Conservation (phyloP, 2,888 invertebrate genomes). For the Julus scanicus region DNA sequence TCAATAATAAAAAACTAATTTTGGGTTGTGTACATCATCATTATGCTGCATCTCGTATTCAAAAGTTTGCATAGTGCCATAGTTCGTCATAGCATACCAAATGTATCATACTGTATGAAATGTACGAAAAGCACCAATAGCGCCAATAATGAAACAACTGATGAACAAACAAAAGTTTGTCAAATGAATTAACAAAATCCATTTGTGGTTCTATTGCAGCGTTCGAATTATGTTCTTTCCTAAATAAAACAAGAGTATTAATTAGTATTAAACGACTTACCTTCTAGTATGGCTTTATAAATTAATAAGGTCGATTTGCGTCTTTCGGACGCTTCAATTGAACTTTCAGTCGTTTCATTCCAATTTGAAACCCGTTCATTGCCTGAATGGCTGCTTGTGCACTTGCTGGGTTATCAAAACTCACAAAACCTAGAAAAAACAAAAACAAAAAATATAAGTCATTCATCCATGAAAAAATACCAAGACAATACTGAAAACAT, state of each 20-base stretch:
- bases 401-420: slow-evolving; percentile 98
- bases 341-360: slow-evolving; percentile 99
- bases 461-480: not conserved
- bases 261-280: not conserved
- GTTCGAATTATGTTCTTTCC: not conserved
- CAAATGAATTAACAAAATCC: not conserved
- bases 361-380: slow-evolving; percentile 99
- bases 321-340: slow-evolving; percentile 99
- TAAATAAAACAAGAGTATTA: not conserved
- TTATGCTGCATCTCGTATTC: not conserved
- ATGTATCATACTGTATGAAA: not conserved
- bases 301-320: slow-evolving; percentile 93
- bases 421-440: slow-evolving; percentile 92
- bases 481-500: not conserved
- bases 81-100: not conserved
- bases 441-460: not conserved
- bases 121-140: not conserved
- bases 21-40: not conserved
- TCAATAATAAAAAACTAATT: not conserved
- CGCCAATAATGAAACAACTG: not conserved
- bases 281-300: slow-evolving; percentile 51
- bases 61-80: not conserved
- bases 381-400: slow-evolving; percentile 99
- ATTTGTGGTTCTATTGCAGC: not conserved
- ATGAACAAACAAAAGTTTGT: not conserved